A percentile compares a stretch with the other conserved stretches of the same genome.
phyloP scores from a whole-genome alignment of 2,797 vertebrate genomes.

The Alauda arvensis region DNA sequence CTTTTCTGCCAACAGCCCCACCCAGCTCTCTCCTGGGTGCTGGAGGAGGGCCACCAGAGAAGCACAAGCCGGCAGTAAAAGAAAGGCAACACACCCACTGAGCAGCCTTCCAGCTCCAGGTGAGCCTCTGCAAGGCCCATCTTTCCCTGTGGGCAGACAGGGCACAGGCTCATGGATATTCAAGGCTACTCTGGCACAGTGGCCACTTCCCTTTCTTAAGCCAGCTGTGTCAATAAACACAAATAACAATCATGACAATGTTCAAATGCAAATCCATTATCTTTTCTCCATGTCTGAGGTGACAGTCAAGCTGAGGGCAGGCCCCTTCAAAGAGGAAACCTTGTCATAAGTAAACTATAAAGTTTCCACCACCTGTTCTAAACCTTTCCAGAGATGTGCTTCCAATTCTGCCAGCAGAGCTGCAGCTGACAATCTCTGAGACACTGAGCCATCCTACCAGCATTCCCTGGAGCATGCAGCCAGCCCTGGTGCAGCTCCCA shows the following conservation, averaged over 20 bases:
- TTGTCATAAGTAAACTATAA: background rate
- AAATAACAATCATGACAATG: background rate
- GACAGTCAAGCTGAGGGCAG: background rate
- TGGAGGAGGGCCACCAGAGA: accelerated
- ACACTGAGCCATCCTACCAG: background rate
- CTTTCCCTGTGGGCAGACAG: background rate
- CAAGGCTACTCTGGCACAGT: background rate
- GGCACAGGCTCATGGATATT: background rate
- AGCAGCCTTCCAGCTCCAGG: background rate
- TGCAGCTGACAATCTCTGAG: background rate
- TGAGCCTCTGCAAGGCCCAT: background rate
- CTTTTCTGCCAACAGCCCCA: background rate
- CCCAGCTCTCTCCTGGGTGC: background rate
- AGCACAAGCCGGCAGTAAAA: background rate
- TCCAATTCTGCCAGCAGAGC: background rate
- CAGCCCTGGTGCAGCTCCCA: background rate
- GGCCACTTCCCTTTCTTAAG: background rate
- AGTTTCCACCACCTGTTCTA: background rate
- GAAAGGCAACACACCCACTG: background rate
- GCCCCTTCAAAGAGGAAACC: background rate
- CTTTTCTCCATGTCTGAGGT: background rate
- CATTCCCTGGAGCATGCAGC: background rate
- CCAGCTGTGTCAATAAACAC: background rate
- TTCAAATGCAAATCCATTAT: background rate
- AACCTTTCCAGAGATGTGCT: background rate